Percentiles rank a stretch among this genome's conserved stretches.
Evolutionary conservation across 2,888 invertebrate species (phyloP).

Genomic region (Germaria angustata): DNA sequence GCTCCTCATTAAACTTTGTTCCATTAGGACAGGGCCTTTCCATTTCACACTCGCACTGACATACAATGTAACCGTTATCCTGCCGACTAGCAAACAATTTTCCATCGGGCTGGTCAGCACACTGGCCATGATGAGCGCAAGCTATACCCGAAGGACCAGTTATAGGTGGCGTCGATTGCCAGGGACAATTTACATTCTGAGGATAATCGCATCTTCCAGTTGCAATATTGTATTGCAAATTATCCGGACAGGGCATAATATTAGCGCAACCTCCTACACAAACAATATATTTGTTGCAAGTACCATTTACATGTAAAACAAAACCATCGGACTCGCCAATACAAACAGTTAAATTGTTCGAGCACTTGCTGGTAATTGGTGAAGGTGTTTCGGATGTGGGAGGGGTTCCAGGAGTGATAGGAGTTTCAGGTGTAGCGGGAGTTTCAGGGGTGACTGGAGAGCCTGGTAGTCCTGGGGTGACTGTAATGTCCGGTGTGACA

Average conservation of each 20-base stretch:
- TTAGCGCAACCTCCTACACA: constrained; percentile 68
- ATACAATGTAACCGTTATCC: constrained; percentile 47
- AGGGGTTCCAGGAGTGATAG: background rate
- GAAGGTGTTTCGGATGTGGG: background rate
- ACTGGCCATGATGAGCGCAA: constrained; percentile 36
- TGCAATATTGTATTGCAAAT: constrained; percentile 70
- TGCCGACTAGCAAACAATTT: constrained; percentile 19
- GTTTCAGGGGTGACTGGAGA: background rate
- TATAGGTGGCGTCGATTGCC: constrained; percentile 27
- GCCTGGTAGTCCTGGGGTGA: background rate
- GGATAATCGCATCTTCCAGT: constrained; percentile 70
- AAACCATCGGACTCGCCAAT: constrained; percentile 25
- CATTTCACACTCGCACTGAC: constrained; percentile 57
- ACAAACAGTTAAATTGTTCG: constrained; percentile 36
- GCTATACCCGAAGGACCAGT: constrained; percentile 70
- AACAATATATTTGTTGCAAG: constrained; percentile 67
- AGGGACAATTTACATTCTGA: constrained; percentile 70
- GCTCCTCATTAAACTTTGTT: constrained; percentile 52
- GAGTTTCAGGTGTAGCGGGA: background rate
- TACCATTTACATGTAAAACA: constrained; percentile 30
- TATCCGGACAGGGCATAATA: constrained; percentile 70
- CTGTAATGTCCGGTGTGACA: background rate
- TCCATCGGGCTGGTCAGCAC: constrained; percentile 40
- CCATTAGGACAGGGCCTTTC: constrained; percentile 61
- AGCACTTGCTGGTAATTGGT: background rate